Evolutionary conservation across 2,797 vertebrate species (phyloP).

Genomic region (Myripristis jacobus): DNA sequence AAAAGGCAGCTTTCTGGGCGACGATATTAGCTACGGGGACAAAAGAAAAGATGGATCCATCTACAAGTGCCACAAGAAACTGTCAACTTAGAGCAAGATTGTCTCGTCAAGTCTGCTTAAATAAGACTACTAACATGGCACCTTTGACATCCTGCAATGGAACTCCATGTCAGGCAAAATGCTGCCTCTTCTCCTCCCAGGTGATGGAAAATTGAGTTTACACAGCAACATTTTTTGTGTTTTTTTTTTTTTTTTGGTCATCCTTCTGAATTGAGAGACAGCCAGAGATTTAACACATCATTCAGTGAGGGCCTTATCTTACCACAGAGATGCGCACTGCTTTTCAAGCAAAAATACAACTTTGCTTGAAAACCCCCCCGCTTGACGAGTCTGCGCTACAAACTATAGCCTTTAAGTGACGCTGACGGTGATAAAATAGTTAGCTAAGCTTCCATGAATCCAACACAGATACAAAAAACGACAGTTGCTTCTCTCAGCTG

Average conservation of each 20-base stretch:
- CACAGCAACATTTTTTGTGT: slow-evolving; percentile 27
- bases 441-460: slow-evolving; percentile 67
- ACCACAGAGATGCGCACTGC: slow-evolving; percentile 19
- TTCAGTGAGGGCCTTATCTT: slow-evolving; percentile 14
- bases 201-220: slow-evolving; percentile 68
- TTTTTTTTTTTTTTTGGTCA: slow-evolving; percentile 18
- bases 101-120: slow-evolving; percentile 69
- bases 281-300: slow-evolving; percentile 45
- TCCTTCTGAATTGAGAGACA: slow-evolving; percentile 35
- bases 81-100: slow-evolving; percentile 76
- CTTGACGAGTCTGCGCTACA: slow-evolving; percentile 24
- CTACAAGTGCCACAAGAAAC: slow-evolving; percentile 73
- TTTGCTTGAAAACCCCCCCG: slow-evolving; percentile 37
- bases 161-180: slow-evolving; percentile 61
- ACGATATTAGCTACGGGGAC: slow-evolving; percentile 70
- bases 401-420: slow-evolving; percentile 52
- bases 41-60: slow-evolving; percentile 74
- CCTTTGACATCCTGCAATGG: slow-evolving; percentile 63
- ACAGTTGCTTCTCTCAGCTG: slow-evolving; percentile 77
- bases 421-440: slow-evolving; percentile 68
- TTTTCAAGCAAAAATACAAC: slow-evolving; percentile 23
- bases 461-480: slow-evolving; percentile 69
- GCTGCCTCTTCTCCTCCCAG: slow-evolving; percentile 56
- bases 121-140: slow-evolving; percentile 74
- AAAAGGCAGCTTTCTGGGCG: slow-evolving; percentile 53